A percentile compares a stretch with the other conserved stretches of the same genome.
Evolutionary conservation across 1,140 invertebrate species (phyloP).

Genomic region (Drosophila kanapiae): DNA sequence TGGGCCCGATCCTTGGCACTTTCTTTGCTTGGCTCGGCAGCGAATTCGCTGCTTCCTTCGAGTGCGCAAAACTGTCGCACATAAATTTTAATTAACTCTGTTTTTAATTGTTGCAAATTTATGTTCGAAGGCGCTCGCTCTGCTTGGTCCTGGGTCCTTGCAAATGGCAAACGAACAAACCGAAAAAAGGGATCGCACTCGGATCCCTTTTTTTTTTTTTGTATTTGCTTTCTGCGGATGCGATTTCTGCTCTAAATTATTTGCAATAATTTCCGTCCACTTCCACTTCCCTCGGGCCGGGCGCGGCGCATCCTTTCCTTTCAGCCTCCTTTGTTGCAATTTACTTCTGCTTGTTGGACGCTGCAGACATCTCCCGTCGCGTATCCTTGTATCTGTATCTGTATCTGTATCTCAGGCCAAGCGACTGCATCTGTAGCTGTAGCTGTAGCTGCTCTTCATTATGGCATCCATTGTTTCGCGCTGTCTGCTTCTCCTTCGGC

Average conservation of each 20-base stretch:
- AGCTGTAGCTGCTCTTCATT: constrained; percentile 69
- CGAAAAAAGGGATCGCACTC: constrained; percentile 51
- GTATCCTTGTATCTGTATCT: constrained; percentile 32
- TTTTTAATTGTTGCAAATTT: constrained; percentile 84
- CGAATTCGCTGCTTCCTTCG: not conserved
- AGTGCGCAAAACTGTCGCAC: constrained; percentile 76
- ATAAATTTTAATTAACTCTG: constrained; percentile 85
- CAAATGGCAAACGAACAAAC: constrained; percentile 75
- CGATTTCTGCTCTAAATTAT: constrained; percentile 83
- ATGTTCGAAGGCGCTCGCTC: constrained; percentile 48
- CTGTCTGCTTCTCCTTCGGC: constrained; percentile 48
- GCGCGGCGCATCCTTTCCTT: constrained; percentile 39
- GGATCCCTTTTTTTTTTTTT: constrained; percentile 59
- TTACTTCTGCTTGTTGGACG: constrained; percentile 71
- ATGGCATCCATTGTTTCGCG: constrained; percentile 69
- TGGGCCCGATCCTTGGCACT: constrained; percentile 42
- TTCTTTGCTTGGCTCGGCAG: not conserved
- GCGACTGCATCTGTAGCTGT: constrained; percentile 17
- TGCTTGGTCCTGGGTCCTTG: constrained; percentile 4
- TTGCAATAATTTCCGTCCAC: constrained; percentile 76
- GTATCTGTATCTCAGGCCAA: constrained; percentile 5
- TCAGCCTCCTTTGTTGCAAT: constrained; percentile 74
- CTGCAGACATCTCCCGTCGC: constrained; percentile 49
- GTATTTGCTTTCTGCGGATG: constrained; percentile 18
- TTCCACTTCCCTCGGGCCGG: not conserved